A percentile compares a stretch with the other conserved stretches of the same genome.
These are phyloP conservation scores for Hartigia nigra DNA, from an alignment of 2,888 invertebrate genomes.

Conservation along the genomic window DNA sequence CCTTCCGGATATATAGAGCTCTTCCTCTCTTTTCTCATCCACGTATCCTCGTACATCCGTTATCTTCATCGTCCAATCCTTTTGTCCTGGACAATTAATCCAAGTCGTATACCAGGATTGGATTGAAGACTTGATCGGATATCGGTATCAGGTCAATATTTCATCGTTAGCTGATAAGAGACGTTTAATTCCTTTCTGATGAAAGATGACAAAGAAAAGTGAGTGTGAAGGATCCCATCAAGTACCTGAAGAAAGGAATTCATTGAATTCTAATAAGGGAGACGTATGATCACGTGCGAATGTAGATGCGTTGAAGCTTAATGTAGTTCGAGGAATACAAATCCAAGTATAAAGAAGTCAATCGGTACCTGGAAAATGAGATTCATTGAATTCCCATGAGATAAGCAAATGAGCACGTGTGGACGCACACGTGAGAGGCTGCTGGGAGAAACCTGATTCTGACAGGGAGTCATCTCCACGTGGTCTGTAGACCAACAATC, in stretches of 20 bases:
- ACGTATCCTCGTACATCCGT: background rate
- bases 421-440: background rate
- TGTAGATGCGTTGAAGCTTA: background rate
- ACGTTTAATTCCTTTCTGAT: background rate
- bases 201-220: background rate
- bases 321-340: background rate
- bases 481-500: too few relatives aligned
- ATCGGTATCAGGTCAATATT: background rate
- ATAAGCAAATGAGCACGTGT: background rate
- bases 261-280: background rate
- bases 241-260: background rate
- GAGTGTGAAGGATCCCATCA: background rate
- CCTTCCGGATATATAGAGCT: background rate
- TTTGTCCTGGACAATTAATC: background rate
- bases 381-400: background rate
- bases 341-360: background rate
- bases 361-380: background rate
- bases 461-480: background rate
- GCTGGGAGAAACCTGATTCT: background rate
- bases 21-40: background rate
- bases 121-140: background rate
- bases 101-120: background rate
- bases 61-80: background rate
- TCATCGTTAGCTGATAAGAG: background rate
- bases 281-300: background rate